Conservation (phyloP, 2,888 invertebrate species). For the Melanostoma mellinum region DNA sequence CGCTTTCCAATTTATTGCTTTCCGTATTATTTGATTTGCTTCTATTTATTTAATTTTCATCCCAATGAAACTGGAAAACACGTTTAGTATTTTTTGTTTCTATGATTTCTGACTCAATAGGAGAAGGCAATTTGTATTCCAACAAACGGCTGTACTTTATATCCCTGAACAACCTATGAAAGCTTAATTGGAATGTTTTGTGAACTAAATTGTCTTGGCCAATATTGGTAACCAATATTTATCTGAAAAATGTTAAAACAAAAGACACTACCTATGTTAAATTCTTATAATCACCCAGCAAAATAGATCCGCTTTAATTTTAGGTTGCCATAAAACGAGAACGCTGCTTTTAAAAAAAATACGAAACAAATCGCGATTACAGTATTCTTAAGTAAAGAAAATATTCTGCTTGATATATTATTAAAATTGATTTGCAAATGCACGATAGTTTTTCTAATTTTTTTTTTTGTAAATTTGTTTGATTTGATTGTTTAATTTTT, state of each 20-base stretch:
- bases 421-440: constrained; percentile 16
- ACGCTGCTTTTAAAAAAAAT: constrained; percentile 33
- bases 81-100: constrained; percentile 3
- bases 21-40: not conserved
- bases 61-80: not conserved
- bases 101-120: constrained; percentile 27
- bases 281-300: no score
- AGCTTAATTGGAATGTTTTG: no score
- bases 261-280: not conserved
- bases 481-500: not conserved
- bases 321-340: constrained; percentile 34
- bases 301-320: not conserved
- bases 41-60: not conserved
- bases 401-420: constrained; percentile 48
- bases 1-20: no score
- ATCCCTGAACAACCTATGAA: no score
- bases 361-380: no score
- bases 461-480: not conserved
- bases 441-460: constrained; percentile 32
- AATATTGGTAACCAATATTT: no score
- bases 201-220: no score
- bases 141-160: constrained; percentile 10
- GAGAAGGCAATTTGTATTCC: constrained; percentile 16
- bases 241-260: constrained; percentile 24
- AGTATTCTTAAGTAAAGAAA: not conserved